Evolutionary conservation across 2,888 invertebrate species (phyloP).

Genomic region (Drosophila atroscutellata): DNA sequence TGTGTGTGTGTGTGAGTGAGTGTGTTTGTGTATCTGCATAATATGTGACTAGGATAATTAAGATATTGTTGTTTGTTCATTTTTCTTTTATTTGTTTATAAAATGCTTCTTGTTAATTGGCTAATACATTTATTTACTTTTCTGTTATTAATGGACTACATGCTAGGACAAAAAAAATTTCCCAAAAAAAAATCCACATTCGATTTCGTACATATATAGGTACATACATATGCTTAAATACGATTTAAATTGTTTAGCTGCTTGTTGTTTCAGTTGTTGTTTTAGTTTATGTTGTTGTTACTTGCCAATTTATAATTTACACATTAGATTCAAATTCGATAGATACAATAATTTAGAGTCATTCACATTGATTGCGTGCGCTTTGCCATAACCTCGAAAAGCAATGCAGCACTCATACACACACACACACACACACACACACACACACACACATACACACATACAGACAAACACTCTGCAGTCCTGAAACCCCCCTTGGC

Average conservation of each 20-base stretch:
- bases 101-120: slow-evolving; percentile 72
- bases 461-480: slow-evolving; percentile 4
- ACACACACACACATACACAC: background rate
- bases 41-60: slow-evolving; percentile 65
- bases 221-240: slow-evolving; percentile 46
- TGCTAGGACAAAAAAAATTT: slow-evolving; percentile 47
- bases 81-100: slow-evolving; percentile 53
- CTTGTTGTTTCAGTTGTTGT: slow-evolving; percentile 3
- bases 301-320: slow-evolving; percentile 65
- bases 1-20: slow-evolving; percentile 22
- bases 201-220: slow-evolving; percentile 35
- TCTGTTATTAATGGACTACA: slow-evolving; percentile 60
- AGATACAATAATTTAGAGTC: slow-evolving; percentile 65
- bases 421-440: background rate
- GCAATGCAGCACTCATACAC: background rate
- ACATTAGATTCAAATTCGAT: slow-evolving; percentile 73
- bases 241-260: slow-evolving; percentile 23
- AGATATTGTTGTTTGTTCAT: slow-evolving; percentile 53
- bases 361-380: slow-evolving; percentile 47
- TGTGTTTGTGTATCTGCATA: slow-evolving; percentile 36
- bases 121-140: slow-evolving; percentile 57
- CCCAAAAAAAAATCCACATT: slow-evolving; percentile 23
- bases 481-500: slow-evolving; percentile 1
- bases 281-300: slow-evolving; percentile 19
- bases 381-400: slow-evolving; percentile 7